Base-by-base conservation (phyloP, 2,113 vertebrate genomes). In the Scatophagus argus region DNA sequence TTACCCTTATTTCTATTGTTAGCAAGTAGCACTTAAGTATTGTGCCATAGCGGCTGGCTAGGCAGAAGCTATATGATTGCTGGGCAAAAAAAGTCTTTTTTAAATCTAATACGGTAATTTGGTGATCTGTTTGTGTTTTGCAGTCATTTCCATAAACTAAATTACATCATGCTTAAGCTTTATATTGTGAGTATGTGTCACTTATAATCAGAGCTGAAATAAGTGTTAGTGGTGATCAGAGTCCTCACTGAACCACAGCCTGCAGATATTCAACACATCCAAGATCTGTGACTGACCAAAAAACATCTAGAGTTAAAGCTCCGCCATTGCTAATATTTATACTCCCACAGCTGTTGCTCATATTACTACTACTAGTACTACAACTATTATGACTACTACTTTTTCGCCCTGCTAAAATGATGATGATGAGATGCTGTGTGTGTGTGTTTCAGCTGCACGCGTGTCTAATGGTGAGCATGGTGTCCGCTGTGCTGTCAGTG, bases 401-500 rank as follows among this genome's bases (percentile, higher is more conserved):
- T 6, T 31, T 31, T 58, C 31, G 19, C 43, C 10, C 4, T 21
- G 27, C 11, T 27, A 6, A 46, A 25, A 31, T n/a, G n/a, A n/a
- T n/a, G n/a, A n/a, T n/a, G 29, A 10, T 32, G 6, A 61, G 52
- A 23, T 71, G 16, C 11, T 27, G 43, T 34, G 21, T 73, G 6
- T 59, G 0, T 25, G n/a, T 36, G 27, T 34, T 67, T 10, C 76
- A 94, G 94, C 56, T 94, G 36, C 39, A 41, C 21, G 17, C 38
- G 38, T 93, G 92, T 83, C 10, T 94, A 64, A 3, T 63, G 1
- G 43, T 79, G 12, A 90, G 87, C 36, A 0, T 58, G 7, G 66
- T 58, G 44, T 74, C 91, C 27, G 25, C 65, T 5, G 47, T 90
- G 63, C 63, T 92, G 54, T 90, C 94, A 5, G 8, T 88, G 51